Percentiles rank a stretch among this genome's conserved stretches.
Evolutionary conservation across 1,140 invertebrate species (phyloP).

Genomic region (Oscheius sp.): DNA sequence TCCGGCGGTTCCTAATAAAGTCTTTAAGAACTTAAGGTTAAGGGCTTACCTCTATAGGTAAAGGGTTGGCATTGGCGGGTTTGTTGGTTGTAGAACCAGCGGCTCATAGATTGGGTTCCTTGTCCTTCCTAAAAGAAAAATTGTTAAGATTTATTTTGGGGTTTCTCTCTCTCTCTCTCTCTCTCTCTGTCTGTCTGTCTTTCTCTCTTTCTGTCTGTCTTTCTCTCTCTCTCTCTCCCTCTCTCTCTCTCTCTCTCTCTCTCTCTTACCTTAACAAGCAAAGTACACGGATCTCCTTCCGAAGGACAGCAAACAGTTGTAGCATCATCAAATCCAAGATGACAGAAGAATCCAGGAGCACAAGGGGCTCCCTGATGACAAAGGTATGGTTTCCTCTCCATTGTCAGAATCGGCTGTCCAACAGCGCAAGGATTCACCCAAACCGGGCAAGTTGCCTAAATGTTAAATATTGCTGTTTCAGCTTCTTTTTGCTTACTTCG

Average conservation of each 20-base stretch:
- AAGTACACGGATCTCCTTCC: constrained; percentile 26
- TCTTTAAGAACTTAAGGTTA: not conserved
- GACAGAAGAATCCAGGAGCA: constrained; percentile 40
- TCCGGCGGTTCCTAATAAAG: constrained; percentile 35
- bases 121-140: constrained; percentile 39
- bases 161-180: not conserved
- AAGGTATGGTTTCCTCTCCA: constrained; percentile 31
- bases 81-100: constrained; percentile 49
- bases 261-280: constrained; percentile 19
- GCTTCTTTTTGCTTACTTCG: constrained; percentile 38
- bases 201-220: too few species aligned
- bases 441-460: constrained; percentile 44
- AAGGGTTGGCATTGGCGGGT: constrained; percentile 47
- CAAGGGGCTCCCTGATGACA: constrained; percentile 41
- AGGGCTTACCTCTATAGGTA: constrained; percentile 34
- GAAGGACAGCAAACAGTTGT: constrained; percentile 51
- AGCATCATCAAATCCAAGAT: constrained; percentile 46
- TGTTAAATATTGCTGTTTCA: not conserved
- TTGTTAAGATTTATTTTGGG: not conserved
- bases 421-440: constrained; percentile 51
- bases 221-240: not conserved
- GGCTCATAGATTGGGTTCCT: constrained; percentile 45
- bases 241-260: not conserved
- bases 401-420: constrained; percentile 45
- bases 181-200: not conserved